A percentile compares a stretch with the other conserved stretches of the same genome.
Conservation (phyloP, 2,888 invertebrate species). For the Heliconius hortense region DNA sequence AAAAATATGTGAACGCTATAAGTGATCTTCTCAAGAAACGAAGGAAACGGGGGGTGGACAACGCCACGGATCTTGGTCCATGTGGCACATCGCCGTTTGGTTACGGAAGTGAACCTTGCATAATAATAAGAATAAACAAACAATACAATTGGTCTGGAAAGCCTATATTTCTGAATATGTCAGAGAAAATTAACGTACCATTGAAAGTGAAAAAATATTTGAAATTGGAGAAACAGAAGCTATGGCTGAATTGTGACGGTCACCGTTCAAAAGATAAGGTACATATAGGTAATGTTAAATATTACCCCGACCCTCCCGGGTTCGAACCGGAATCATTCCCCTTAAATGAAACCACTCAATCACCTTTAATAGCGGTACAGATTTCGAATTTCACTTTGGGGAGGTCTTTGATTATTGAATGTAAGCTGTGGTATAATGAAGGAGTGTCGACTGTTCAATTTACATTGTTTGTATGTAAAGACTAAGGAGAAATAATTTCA, state of each 20-base stretch:
- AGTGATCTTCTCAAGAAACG: slow-evolving; percentile 55
- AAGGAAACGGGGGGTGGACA: slow-evolving; percentile 48
- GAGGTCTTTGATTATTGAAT: slow-evolving; percentile 63
- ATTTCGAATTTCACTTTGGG: slow-evolving; percentile 64
- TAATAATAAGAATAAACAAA: slow-evolving; percentile 68
- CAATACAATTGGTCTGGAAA: slow-evolving; percentile 63
- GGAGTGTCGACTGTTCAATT: slow-evolving; percentile 62
- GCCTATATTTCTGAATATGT: slow-evolving; percentile 54
- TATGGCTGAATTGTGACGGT: slow-evolving; percentile 68
- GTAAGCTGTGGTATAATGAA: slow-evolving; percentile 66
- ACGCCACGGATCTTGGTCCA: slow-evolving; percentile 56
- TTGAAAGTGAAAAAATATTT: slow-evolving; percentile 58
- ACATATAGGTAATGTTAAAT: slow-evolving; percentile 64
- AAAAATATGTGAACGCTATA: slow-evolving; percentile 62
- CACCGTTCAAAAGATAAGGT: slow-evolving; percentile 66
- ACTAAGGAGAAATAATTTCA: slow-evolving; percentile 43
- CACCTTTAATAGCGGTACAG: slow-evolving; percentile 67
- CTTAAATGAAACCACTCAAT: slow-evolving; percentile 47
- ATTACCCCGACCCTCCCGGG: slow-evolving; percentile 71
- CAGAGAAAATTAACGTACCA: slow-evolving; percentile 51
- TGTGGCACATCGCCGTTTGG: slow-evolving; percentile 67
- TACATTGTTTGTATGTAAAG: slow-evolving; percentile 58
- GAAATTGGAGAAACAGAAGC: slow-evolving; percentile 51
- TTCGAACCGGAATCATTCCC: slow-evolving; percentile 62
- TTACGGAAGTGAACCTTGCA: slow-evolving; percentile 65